Percentiles rank a stretch among this genome's conserved stretches.
These are phyloP conservation scores for Danionella dracula DNA, from an alignment of 2,797 vertebrate genomes.

Conservation along the genomic window DNA sequence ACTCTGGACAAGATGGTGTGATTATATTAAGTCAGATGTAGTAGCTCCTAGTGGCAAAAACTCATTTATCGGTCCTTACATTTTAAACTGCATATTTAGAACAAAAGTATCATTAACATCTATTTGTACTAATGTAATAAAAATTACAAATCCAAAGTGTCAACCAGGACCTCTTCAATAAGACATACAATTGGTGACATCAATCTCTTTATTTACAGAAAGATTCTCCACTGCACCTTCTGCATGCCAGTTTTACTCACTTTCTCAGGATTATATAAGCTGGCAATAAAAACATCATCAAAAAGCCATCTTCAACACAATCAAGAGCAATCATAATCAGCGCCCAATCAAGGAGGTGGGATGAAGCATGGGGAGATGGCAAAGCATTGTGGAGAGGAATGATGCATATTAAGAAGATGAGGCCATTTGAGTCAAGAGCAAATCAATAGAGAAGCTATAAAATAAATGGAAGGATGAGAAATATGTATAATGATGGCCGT, in stretches of 20 bases:
- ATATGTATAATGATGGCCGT: no score
- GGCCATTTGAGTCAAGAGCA: slow-evolving; percentile 21
- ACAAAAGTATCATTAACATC: no score
- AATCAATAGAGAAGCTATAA: background rate
- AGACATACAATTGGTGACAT: no score
- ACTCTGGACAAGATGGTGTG: no score
- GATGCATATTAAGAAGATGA: slow-evolving; percentile 48
- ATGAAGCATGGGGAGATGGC: slow-evolving; percentile 33
- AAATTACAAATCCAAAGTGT: no score
- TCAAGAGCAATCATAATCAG: slow-evolving; percentile 61
- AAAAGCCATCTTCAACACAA: slow-evolving; percentile 56
- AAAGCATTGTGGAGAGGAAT: slow-evolving; percentile 35
- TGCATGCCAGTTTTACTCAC: background rate
- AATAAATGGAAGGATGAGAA: background rate
- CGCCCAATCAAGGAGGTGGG: slow-evolving; percentile 45
- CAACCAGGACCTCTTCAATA: no score
- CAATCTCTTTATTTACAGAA: background rate
- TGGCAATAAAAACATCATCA: slow-evolving; percentile 45
- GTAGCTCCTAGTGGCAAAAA: no score
- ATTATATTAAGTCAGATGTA: no score
- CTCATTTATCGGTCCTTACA: no score
- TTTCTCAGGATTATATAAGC: slow-evolving; percentile 33
- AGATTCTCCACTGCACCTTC: background rate
- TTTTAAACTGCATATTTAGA: no score
- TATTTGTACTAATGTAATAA: no score